These are phyloP conservation scores for Microplitis manilae DNA, from an alignment of 2,888 invertebrate species.

Conservation along the genomic window DNA sequence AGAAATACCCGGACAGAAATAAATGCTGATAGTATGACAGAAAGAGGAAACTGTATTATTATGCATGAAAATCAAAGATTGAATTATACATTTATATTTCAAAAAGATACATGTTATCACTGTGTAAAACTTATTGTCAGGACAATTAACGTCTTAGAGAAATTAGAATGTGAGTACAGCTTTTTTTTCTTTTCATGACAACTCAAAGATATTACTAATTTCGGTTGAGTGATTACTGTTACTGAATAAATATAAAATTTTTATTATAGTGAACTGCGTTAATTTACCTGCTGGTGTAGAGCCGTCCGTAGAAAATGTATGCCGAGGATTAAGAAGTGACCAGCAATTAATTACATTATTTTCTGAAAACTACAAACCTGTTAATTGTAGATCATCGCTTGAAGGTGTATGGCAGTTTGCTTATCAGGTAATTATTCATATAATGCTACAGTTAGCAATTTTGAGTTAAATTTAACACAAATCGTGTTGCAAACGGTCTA, in stretches of 20 bases:
- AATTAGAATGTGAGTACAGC: constrained; percentile 82
- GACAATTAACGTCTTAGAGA: constrained; percentile 91
- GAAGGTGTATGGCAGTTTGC: constrained; percentile 98
- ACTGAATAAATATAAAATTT: constrained; percentile 42
- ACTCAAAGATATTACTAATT: background rate
- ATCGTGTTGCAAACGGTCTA: too few relatives aligned
- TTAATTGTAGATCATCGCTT: constrained; percentile 92
- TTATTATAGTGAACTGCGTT: constrained; percentile 80
- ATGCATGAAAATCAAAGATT: constrained; percentile 82
- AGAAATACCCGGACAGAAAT: constrained; percentile 87
- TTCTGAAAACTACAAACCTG: constrained; percentile 90
- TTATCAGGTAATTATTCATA: constrained; percentile 76
- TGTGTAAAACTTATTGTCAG: constrained; percentile 89
- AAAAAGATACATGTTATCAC: constrained; percentile 81
- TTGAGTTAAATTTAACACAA: too few relatives aligned
- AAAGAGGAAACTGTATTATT: constrained; percentile 82
- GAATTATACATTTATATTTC: constrained; percentile 89
- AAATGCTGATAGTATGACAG: constrained; percentile 85
- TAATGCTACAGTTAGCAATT: background rate
- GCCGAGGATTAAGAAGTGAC: constrained; percentile 81
- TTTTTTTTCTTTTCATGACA: background rate
- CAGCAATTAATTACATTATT: constrained; percentile 89
- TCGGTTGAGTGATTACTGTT: background rate
- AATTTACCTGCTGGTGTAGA: constrained; percentile 77
- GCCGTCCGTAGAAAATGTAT: constrained; percentile 84